Evolutionary conservation across 2,888 invertebrate species (phyloP).

Genomic region (Orthosia cruda): DNA sequence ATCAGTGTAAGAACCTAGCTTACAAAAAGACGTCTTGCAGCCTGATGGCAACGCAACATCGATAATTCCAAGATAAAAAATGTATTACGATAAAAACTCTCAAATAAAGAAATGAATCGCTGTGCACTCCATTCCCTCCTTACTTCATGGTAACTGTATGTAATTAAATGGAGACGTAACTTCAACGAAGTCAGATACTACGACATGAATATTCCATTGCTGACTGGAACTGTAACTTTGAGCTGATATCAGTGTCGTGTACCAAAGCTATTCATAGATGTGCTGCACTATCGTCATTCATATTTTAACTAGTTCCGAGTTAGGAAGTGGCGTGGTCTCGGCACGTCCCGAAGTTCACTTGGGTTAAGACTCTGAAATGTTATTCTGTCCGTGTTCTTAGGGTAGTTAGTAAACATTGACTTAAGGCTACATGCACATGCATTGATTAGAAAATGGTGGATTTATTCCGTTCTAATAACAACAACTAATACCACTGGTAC

Average conservation of each 20-base stretch:
- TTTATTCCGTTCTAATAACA: too few species aligned
- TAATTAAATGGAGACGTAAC: slow-evolving; percentile 74
- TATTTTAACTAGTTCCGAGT: slow-evolving; percentile 56
- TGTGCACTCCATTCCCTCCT: slow-evolving; percentile 34
- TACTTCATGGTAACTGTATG: slow-evolving; percentile 51
- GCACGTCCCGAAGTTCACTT: slow-evolving; percentile 46
- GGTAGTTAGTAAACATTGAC: slow-evolving; percentile 32
- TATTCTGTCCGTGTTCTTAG: slow-evolving; percentile 27
- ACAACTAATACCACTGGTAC: too few species aligned
- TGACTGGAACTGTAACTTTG: slow-evolving; percentile 63
- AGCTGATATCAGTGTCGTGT: slow-evolving; percentile 67
- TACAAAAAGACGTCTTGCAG: not conserved
- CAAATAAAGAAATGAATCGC: not conserved
- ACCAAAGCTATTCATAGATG: slow-evolving; percentile 52
- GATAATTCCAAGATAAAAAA: too few species aligned
- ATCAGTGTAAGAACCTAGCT: not conserved
- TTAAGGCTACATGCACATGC: not conserved
- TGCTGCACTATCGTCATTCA: slow-evolving; percentile 51
- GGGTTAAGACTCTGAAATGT: slow-evolving; percentile 37
- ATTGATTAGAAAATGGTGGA: not conserved
- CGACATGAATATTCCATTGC: slow-evolving; percentile 84
- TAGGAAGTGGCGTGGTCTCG: slow-evolving; percentile 32
- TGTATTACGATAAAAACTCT: not conserved
- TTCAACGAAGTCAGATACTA: slow-evolving; percentile 74
- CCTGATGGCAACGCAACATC: not conserved